phyloP scores from a whole-genome alignment of 2,113 vertebrate species.

The Talpa occidentalis region DNA sequence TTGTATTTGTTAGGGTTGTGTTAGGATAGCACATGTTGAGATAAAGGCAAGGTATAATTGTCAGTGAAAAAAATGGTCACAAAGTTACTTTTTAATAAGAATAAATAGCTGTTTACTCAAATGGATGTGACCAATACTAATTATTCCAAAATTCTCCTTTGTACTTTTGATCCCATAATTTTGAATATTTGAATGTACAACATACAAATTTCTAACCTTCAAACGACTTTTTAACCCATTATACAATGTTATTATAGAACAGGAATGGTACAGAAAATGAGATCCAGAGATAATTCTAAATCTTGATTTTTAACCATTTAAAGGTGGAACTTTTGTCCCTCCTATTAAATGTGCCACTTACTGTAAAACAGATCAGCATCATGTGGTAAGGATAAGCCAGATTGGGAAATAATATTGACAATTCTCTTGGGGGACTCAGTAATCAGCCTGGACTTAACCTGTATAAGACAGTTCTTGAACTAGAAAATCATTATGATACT shows the following conservation, averaged over 20 bases:
- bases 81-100: neutral
- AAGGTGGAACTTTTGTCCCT: neutral
- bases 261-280: neutral
- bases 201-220: neutral
- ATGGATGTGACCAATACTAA: neutral
- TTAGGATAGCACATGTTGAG: neutral
- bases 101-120: neutral
- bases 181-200: conserved; percentile 11
- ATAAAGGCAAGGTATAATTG: neutral
- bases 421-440: neutral
- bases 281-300: neutral
- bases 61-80: neutral
- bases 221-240: conserved; percentile 23
- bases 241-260: neutral
- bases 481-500: neutral
- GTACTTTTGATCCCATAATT: neutral
- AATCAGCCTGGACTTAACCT: neutral
- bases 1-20: neutral
- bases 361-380: neutral
- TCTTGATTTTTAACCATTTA: conserved; percentile 32
- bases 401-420: neutral
- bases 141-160: neutral
- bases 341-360: neutral
- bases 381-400: neutral
- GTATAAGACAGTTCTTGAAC: neutral